Evolutionary conservation across 2,113 vertebrate genomes (phyloP), one percentile per base, ranked within the genome.

Genomic region (Macrotis lagotis): DNA sequence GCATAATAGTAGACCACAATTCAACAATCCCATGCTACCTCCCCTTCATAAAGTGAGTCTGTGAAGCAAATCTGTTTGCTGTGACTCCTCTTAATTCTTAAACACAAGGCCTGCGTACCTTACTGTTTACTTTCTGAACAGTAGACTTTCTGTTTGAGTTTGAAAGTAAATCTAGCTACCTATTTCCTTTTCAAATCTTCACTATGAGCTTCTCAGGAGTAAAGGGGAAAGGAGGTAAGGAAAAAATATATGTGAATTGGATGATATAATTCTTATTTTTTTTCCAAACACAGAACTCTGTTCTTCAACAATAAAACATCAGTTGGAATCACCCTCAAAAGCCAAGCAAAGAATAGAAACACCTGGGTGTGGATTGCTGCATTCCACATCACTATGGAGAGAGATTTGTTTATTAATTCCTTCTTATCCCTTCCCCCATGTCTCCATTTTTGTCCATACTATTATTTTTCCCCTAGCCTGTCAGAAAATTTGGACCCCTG

Each of bases 361-460:
- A 48, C 51, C 0, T 31, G 92, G 66, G 50, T 90, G 50, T 93
- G 89, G 96, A 90, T 3, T 55, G 92, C 52, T 95, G 88, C 93
- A 47, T 51, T 91, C 51, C 89, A 92, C 91, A 31, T 92, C 52
- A 6, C 55, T 51, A 22, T 11, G 94, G 96, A 96, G 90, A 95
- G 95, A 93, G 91, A 96, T 92, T 55, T 94, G 96, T 91, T 94
- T 94, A 89, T 96, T 94, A 94, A 96, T 92, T 96, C 97, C 93
- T 96, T 96, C 48, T 55, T 89, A 52, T 90, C 31, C 0, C 0
- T 93, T 92, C 94, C 89, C 96, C 93, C 90, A 0, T 51, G 94
- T 91, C 95, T 95, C 95, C 97, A 93, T 97, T 95, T 95, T 96
- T 96, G 96, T 95, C 95, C 95, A 0, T 95, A 96, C 96, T 96